These are phyloP conservation scores for Eulemur rufifrons DNA, from an alignment of 2,113 vertebrate genomes.

Conservation along the genomic window DNA sequence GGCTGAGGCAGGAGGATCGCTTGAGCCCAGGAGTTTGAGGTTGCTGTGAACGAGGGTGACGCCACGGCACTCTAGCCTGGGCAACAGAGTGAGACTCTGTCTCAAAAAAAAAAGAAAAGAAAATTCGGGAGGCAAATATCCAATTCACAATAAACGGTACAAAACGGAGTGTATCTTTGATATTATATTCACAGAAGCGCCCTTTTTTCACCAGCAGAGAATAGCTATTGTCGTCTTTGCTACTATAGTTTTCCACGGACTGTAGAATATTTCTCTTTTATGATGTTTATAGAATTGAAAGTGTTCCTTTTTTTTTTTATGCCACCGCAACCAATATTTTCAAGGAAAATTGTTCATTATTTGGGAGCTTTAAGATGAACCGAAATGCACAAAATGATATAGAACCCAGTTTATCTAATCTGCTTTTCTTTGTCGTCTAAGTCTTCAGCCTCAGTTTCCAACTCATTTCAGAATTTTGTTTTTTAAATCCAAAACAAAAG, in stretches of 20 bases:
- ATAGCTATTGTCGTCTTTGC: neutral
- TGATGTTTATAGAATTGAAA: slow-evolving; percentile 7
- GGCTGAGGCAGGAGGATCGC: no score
- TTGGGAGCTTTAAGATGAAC: slow-evolving; percentile 4
- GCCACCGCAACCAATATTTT: neutral
- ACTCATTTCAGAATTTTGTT: slow-evolving; percentile 55
- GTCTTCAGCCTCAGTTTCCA: slow-evolving; percentile 31
- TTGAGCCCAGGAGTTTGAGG: no score
- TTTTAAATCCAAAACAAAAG: slow-evolving; percentile 45
- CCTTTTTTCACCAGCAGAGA: neutral
- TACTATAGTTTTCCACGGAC: neutral
- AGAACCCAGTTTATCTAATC: neutral
- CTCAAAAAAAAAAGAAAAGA: neutral
- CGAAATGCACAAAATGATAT: neutral
- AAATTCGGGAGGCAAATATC: neutral
- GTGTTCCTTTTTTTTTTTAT: neutral
- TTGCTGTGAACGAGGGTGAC: no score
- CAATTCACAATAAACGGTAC: neutral
- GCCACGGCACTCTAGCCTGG: no score
- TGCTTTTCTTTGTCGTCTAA: slow-evolving; percentile 9
- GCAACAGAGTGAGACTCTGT: no score
- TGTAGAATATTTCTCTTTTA: neutral
- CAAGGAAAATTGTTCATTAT: neutral
- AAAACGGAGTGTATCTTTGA: neutral
- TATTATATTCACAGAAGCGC: neutral